Percentiles rank a stretch among this genome's conserved stretches.
phyloP scores from a whole-genome alignment of 1,140 invertebrate species.

The Mercenaria mercenaria region DNA sequence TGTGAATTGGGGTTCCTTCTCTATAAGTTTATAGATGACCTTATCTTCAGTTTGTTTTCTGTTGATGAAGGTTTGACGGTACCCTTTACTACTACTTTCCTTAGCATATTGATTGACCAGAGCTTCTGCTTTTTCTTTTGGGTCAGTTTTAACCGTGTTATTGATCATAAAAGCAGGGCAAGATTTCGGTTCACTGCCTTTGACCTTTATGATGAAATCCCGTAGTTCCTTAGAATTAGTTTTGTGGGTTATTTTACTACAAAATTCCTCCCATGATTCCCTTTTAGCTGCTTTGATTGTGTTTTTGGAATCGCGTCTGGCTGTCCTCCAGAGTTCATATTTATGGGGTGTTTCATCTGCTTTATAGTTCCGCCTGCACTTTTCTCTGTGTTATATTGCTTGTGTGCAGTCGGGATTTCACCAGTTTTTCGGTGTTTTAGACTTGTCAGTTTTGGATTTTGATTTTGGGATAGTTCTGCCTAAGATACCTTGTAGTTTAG shows the following conservation, averaged over 20 bases:
- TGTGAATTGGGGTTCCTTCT: not conserved
- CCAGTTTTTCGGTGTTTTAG: not conserved
- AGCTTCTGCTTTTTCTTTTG: too few relatives aligned
- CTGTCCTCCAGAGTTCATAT: not conserved
- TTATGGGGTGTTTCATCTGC: not conserved
- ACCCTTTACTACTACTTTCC: not conserved
- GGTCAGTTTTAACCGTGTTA: too few relatives aligned
- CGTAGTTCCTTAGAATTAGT: not conserved
- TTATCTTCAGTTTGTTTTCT: not conserved
- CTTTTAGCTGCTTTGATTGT: not conserved
- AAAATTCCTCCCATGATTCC: not conserved
- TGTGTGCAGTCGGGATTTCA: not conserved
- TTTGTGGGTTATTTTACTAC: too few relatives aligned
- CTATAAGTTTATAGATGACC: too few relatives aligned
- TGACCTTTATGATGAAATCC: not conserved
- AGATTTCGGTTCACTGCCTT: not conserved
- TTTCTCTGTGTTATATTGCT: not conserved
- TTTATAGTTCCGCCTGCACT: too few relatives aligned
- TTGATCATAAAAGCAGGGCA: not conserved
- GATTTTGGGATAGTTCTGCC: too few relatives aligned
- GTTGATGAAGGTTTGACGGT: not conserved
- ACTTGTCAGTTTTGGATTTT: not conserved
- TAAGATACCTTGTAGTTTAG: not conserved
- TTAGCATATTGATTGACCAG: not conserved
- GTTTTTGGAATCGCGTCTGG: not conserved